phyloP scores from a whole-genome alignment of 2,888 invertebrate species.

The Mythimna lalbum region DNA sequence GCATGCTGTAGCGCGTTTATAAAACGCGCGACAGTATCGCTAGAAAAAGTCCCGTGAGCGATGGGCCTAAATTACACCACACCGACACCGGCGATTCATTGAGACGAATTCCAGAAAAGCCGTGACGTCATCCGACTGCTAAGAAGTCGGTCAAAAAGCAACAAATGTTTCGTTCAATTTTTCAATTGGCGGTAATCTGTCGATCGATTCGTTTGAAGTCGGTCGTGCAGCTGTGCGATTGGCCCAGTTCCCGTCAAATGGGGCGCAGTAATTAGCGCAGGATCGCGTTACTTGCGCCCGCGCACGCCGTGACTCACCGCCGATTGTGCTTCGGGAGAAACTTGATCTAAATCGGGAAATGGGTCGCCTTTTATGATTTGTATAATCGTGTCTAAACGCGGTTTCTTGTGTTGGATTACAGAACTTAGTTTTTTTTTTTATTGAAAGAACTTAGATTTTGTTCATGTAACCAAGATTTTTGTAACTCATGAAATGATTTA shows the following conservation, averaged over 20 bases:
- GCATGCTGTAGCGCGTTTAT: no score
- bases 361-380: slow-evolving; percentile 49
- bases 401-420: slow-evolving; percentile 1
- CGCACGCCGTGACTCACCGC: slow-evolving; percentile 60
- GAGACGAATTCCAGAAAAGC: slow-evolving; percentile 28
- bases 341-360: slow-evolving; percentile 56
- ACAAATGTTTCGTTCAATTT: slow-evolving; percentile 68
- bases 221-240: slow-evolving; percentile 64
- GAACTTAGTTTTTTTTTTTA: not conserved
- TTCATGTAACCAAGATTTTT: not conserved
- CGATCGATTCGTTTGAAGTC: slow-evolving; percentile 75
- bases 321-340: slow-evolving; percentile 55
- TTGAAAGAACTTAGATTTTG: not conserved
- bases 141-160: slow-evolving; percentile 38
- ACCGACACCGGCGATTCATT: slow-evolving; percentile 19
- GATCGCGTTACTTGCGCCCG: slow-evolving; percentile 71
- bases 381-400: slow-evolving; percentile 19
- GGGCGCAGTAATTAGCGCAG: slow-evolving; percentile 68
- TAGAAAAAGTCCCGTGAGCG: no score
- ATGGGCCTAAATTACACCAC: slow-evolving; percentile 25
- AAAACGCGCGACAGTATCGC: no score
- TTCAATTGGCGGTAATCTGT: slow-evolving; percentile 78
- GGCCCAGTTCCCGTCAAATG: slow-evolving; percentile 68
- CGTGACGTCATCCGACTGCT: slow-evolving; percentile 45
- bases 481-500: no score